A percentile compares a stretch with the other conserved stretches of the same genome.
Evolutionary conservation across 37 sponge, comb jelly and placozoan species (phyloP).

Genomic region (Petrosia ficiformis): DNA sequence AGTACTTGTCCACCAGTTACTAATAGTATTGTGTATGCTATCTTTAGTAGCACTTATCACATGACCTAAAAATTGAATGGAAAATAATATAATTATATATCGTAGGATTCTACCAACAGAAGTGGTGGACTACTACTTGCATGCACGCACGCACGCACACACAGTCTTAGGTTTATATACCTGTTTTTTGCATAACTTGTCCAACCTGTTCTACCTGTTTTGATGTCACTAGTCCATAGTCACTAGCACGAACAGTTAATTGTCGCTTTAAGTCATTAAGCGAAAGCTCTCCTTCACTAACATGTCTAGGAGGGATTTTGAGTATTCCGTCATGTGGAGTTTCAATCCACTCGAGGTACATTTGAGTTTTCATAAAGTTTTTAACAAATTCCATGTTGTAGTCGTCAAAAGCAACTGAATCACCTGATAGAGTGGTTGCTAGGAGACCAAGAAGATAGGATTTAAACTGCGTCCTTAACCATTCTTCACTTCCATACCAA

Average conservation of each 20-base stretch:
- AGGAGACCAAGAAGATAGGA: constrained; percentile 52
- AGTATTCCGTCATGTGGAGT: background rate
- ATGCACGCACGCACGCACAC: no score
- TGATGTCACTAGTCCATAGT: constrained; percentile 16
- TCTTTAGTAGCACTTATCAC: no score
- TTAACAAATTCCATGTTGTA: constrained; percentile 49
- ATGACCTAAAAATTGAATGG: no score
- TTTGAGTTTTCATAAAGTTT: constrained; percentile 13
- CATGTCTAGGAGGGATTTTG: constrained; percentile 10
- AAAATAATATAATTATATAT: no score
- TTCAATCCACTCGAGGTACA: constrained; percentile 33
- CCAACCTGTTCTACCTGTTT: constrained; percentile 13
- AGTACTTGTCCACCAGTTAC: constrained; percentile 31
- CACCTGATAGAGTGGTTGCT: constrained; percentile 8
- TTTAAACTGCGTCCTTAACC: constrained; percentile 64
- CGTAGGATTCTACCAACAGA: no score
- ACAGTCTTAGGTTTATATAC: constrained; percentile 10
- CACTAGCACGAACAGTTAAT: constrained; percentile 49
- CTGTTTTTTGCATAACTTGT: constrained; percentile 3
- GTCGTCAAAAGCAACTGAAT: constrained; percentile 21
- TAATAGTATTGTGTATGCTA: no score
- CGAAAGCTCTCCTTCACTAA: constrained; percentile 35
- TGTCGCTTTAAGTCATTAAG: constrained; percentile 40
- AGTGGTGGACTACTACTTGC: no score
- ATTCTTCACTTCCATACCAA: constrained; percentile 79